phyloP scores from a whole-genome alignment of 2,113 vertebrate genomes.

The Xenopus borealis region DNA sequence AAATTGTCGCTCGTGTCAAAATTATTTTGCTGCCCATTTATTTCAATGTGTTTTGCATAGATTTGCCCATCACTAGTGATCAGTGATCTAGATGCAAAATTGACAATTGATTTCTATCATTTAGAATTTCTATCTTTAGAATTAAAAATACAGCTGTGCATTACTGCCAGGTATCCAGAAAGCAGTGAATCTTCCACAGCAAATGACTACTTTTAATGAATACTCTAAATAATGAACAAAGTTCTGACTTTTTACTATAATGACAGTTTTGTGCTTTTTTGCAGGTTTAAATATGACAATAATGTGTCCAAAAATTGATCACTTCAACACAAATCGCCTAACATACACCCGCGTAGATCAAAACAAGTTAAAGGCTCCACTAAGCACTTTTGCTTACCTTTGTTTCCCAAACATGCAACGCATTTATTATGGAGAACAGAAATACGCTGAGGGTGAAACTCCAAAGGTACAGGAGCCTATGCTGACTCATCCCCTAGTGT shows the following conservation, averaged over 20 bases:
- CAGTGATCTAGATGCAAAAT: too few species aligned
- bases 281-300: constrained; percentile 73
- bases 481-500: constrained; percentile 58
- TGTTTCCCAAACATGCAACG: constrained; percentile 73
- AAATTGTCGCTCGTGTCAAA: too few species aligned
- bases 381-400: constrained; percentile 65
- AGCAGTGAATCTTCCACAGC: too few species aligned
- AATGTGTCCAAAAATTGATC: constrained; percentile 72
- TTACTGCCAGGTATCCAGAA: too few species aligned
- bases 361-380: constrained; percentile 70
- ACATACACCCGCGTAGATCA: constrained; percentile 75
- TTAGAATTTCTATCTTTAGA: too few species aligned
- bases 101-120: too few species aligned
- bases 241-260: background rate
- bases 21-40: too few species aligned
- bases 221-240: too few species aligned
- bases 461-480: constrained; percentile 57
- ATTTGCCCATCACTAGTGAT: too few species aligned
- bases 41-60: too few species aligned
- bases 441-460: constrained; percentile 47
- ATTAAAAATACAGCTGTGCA: too few species aligned
- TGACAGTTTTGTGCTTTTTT: constrained; percentile 52
- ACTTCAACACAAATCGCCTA: constrained; percentile 60
- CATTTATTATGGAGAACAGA: constrained; percentile 78
- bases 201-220: too few species aligned